Conservation (phyloP, 2,113 vertebrate genomes). For the Abramis brama region DNA sequence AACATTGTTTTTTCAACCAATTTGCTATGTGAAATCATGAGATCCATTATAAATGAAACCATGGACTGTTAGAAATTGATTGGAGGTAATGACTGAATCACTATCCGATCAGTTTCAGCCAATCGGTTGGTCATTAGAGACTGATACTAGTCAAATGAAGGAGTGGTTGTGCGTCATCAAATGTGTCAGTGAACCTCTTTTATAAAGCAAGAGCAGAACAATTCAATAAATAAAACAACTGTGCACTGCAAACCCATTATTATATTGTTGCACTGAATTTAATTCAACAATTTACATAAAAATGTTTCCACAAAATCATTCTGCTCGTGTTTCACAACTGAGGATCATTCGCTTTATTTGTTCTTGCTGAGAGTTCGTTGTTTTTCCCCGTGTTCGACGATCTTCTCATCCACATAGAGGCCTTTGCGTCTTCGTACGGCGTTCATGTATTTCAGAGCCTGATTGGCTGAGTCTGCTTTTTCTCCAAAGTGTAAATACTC, state of each 20-base stretch:
- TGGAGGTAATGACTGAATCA: background rate
- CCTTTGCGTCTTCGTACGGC: slow-evolving; percentile 91
- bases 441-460: slow-evolving; percentile 94
- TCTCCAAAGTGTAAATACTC: slow-evolving; percentile 98
- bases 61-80: background rate
- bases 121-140: background rate
- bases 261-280: background rate
- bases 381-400: slow-evolving; percentile 94
- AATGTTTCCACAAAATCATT: background rate
- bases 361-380: slow-evolving; percentile 95
- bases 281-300: background rate
- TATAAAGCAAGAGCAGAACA: background rate
- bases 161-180: background rate
- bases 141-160: background rate
- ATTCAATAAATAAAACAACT: background rate
- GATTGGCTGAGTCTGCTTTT: slow-evolving; percentile 92
- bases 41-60: background rate
- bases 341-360: slow-evolving; percentile 72
- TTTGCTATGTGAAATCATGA: background rate
- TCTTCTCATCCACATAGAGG: slow-evolving; percentile 93
- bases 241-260: background rate
- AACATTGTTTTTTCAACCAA: background rate
- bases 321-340: background rate
- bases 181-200: background rate
- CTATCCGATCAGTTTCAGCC: background rate